Percentiles rank a stretch among this genome's conserved stretches.
phyloP scores from a whole-genome alignment of 2,888 invertebrate genomes.

The Heliothis peltigera region DNA sequence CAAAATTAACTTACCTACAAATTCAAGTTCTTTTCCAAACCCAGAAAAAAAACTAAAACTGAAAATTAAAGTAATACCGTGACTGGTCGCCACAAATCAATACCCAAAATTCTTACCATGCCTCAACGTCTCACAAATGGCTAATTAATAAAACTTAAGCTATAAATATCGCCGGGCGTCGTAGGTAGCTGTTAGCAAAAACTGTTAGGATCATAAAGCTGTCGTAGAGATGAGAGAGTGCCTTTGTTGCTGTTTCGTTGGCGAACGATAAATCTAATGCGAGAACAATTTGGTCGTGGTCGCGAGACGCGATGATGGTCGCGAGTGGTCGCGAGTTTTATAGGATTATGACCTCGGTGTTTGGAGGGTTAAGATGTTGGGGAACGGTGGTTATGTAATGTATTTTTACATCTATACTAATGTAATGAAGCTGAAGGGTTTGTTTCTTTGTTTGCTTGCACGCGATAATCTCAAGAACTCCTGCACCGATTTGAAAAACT shows the following conservation, averaged over 20 bases:
- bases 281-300: constrained; percentile 80
- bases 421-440: too few species aligned
- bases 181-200: constrained; percentile 88
- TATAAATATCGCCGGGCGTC: constrained; percentile 81
- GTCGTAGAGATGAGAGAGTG: constrained; percentile 87
- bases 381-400: not conserved
- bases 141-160: constrained; percentile 89
- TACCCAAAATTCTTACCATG: constrained; percentile 61
- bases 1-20: constrained; percentile 4
- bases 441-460: too few species aligned
- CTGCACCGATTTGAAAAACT: too few species aligned
- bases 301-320: constrained; percentile 61
- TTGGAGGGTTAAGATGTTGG: constrained; percentile 44
- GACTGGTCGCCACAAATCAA: constrained; percentile 59
- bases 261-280: constrained; percentile 85
- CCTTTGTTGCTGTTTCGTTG: constrained; percentile 87
- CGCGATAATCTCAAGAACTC: too few species aligned
- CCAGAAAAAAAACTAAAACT: constrained; percentile 13
- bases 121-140: constrained; percentile 79
- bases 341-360: constrained; percentile 28
- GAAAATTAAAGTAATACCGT: constrained; percentile 52
- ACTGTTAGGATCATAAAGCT: constrained; percentile 90
- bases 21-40: not conserved
- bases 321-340: constrained; percentile 51
- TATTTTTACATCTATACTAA: not conserved